Conservation (phyloP, 2,797 vertebrate genomes). For the Heliangelus exortis region DNA sequence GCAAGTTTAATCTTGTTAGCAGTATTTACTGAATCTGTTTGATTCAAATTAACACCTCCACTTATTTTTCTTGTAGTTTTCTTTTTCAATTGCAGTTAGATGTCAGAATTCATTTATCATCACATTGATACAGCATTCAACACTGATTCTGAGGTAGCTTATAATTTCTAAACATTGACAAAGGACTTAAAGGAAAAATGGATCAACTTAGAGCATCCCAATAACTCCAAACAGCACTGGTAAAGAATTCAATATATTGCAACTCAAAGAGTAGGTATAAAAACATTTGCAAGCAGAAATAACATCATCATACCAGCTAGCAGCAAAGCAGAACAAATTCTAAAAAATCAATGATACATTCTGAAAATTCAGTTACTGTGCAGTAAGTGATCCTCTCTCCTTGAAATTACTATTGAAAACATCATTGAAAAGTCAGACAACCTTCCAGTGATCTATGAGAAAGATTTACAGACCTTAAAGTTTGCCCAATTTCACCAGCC, state of each 20-base stretch:
- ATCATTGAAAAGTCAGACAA: not conserved
- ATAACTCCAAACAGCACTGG: not conserved
- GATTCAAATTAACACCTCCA: not conserved
- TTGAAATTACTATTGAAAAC: not conserved
- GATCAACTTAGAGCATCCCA: not conserved
- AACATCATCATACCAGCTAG: not conserved
- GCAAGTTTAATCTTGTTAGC: not conserved
- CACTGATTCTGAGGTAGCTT: not conserved
- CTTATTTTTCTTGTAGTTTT: not conserved
- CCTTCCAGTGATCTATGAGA: not conserved
- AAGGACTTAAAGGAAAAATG: not conserved
- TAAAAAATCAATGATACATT: not conserved
- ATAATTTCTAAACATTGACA: not conserved
- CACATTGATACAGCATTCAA: not conserved
- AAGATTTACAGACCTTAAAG: not conserved
- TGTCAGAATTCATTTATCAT: not conserved
- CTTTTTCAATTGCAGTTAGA: not conserved
- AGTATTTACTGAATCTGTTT: not conserved
- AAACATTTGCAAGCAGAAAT: not conserved
- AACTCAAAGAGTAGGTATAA: not conserved
- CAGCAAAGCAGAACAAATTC: not conserved
- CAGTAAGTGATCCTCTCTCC: not conserved
- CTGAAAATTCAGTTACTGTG: not conserved
- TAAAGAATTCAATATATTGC: not conserved
- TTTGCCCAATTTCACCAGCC: not conserved